These are phyloP conservation scores for Saguinus midas DNA, from an alignment of 2,113 vertebrate species.

Conservation along the genomic window DNA sequence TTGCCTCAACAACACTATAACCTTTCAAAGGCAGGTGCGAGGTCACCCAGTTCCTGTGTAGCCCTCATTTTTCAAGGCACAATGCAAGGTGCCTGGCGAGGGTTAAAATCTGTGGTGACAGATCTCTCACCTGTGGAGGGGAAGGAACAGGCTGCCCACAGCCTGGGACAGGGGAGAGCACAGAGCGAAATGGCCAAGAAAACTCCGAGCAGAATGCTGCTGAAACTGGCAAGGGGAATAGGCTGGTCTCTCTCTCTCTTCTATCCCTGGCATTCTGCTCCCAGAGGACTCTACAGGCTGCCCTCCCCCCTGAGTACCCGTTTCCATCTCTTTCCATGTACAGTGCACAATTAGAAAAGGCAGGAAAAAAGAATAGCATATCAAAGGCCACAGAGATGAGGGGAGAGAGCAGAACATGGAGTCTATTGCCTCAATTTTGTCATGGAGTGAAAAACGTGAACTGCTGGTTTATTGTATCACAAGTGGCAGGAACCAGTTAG, in stretches of 20 bases:
- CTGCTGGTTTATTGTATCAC: background rate
- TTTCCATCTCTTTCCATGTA: background rate
- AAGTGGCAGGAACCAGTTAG: background rate
- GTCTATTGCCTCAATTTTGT: background rate
- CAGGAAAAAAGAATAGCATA: background rate
- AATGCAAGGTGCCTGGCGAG: background rate
- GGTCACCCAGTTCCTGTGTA: background rate
- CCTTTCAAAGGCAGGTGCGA: slow-evolving; percentile 3
- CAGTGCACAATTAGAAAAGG: background rate
- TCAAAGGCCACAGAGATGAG: background rate
- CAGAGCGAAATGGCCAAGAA: background rate
- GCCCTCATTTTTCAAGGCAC: background rate
- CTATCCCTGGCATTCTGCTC: background rate
- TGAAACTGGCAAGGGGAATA: background rate
- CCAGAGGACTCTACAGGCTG: background rate
- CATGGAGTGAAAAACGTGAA: slow-evolving; percentile 20
- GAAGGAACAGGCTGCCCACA: background rate
- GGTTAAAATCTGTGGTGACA: background rate
- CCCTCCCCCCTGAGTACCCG: background rate
- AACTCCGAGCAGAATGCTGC: background rate
- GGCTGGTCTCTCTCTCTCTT: background rate
- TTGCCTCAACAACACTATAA: background rate
- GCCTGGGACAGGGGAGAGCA: background rate
- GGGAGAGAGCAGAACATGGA: background rate
- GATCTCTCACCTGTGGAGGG: background rate